Base-by-base conservation (phyloP, 2,113 vertebrate genomes). In the Climacteris rufus region DNA sequence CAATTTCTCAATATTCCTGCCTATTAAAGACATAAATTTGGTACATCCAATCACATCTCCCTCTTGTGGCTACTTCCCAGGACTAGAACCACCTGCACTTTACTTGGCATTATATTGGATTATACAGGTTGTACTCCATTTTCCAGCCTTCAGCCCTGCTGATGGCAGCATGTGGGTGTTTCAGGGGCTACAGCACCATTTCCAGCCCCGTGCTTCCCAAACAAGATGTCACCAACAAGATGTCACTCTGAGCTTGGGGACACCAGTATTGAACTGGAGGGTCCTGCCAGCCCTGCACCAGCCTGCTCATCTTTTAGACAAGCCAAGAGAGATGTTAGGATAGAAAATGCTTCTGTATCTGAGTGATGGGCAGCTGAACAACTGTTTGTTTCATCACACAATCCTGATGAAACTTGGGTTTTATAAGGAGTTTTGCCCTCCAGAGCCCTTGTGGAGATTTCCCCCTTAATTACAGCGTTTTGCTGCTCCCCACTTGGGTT, bases 1-100 rank as follows among this genome's bases (percentile, higher is more conserved):
- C 23, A 68, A 37, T 75, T 87, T 63, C 49, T 65, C 2, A 0
- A 15, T 33, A 86, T 78, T 66, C 61, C 49, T 94, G 69, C 44
- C 13, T 71, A 50, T 83, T 71, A 68, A 89, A 85, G 52, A 42
- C 56, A 59, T 6, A 39, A 25, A 65, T 90, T 66, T 56, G 53
- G 52, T 53, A 56, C 60, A 53, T 90, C 96, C 88, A 93, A 93
- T 94, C 86, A 76, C 86, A 95, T 92, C 94, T 96, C 94, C 92
- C 93, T 97, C 96, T 97, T 90, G 92, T 94, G 92, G 95, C 93
- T 94, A 70, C 30, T 92, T 94, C 88, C 72, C 66, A 89, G 69
- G 93, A 68, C 64, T 90, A 90, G 84, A 86, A 13, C 9, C 31
- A 81, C 69, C 56, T 87, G 60, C 37, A 85, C 2, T 89, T 90